These are phyloP conservation scores for Sipha flava DNA, from an alignment of 1,140 invertebrate species.

Conservation along the genomic window DNA sequence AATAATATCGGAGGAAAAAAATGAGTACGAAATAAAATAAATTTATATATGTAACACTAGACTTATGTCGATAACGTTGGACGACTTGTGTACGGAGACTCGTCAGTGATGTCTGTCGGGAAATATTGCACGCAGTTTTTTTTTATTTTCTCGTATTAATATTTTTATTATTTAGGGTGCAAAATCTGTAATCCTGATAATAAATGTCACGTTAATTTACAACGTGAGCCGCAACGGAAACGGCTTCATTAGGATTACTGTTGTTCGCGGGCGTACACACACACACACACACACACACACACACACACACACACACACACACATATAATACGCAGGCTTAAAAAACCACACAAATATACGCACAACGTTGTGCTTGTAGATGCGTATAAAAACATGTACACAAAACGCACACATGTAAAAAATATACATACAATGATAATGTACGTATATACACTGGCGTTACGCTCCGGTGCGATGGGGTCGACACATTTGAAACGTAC, in stretches of 20 bases:
- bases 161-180: slow-evolving; percentile 4
- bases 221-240: neutral
- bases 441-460: neutral
- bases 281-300: neutral
- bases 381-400: neutral
- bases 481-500: slow-evolving; percentile 1
- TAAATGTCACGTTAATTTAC: slow-evolving; percentile 27
- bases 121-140: neutral
- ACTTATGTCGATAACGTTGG: no score
- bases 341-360: neutral
- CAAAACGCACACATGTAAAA: neutral
- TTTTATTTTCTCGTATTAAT: neutral
- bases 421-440: neutral
- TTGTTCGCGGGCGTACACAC: neutral
- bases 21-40: no score
- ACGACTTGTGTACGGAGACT: neutral
- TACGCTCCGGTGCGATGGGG: neutral
- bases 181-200: slow-evolving; percentile 19
- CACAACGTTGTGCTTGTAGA: neutral
- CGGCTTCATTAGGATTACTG: slow-evolving; percentile 7
- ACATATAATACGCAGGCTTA: neutral
- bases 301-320: neutral
- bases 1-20: no score
- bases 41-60: no score
- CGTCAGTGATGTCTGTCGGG: neutral